Conservation (phyloP, 2,797 vertebrate genomes). For the Esox lucius region DNA sequence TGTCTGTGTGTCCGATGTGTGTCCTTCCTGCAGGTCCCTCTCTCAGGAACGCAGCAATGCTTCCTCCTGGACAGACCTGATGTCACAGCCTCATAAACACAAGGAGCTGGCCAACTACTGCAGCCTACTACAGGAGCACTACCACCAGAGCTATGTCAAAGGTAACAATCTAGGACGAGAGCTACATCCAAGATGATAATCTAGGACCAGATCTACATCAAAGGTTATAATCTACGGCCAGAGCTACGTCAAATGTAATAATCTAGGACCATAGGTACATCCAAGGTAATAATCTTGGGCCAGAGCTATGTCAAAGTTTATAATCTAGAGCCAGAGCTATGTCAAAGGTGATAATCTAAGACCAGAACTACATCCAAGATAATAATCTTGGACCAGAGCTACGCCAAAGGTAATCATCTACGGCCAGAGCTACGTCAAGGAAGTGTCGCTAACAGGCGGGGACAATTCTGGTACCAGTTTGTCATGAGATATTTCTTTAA, state of each 20-base stretch:
- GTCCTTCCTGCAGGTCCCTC: constrained; percentile 74
- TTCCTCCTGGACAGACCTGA: constrained; percentile 84
- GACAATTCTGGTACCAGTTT: neutral
- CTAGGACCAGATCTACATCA: no score
- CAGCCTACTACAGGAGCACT: constrained; percentile 91
- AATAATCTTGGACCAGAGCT: constrained; percentile 8
- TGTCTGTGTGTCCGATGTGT: constrained; percentile 13
- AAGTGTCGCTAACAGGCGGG: neutral
- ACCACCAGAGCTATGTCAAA: constrained; percentile 89
- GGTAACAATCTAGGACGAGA: neutral
- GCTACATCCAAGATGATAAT: neutral
- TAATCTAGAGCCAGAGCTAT: neutral
- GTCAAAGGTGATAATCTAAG: no score
- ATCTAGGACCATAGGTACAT: no score
- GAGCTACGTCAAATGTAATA: no score
- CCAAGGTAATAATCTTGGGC: neutral
- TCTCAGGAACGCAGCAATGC: constrained; percentile 84
- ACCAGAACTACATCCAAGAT: constrained; percentile 60
- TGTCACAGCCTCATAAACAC: constrained; percentile 78
- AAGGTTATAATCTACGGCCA: no score
- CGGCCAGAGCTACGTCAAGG: neutral
- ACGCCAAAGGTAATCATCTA: constrained; percentile 23
- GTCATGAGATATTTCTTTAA: neutral
- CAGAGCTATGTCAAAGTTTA: constrained; percentile 83
- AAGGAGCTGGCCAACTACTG: constrained; percentile 91